A percentile compares a stretch with the other conserved stretches of the same genome.
phyloP scores from a whole-genome alignment of 2,888 invertebrate species.

The Drosophila quasianomalipes region DNA sequence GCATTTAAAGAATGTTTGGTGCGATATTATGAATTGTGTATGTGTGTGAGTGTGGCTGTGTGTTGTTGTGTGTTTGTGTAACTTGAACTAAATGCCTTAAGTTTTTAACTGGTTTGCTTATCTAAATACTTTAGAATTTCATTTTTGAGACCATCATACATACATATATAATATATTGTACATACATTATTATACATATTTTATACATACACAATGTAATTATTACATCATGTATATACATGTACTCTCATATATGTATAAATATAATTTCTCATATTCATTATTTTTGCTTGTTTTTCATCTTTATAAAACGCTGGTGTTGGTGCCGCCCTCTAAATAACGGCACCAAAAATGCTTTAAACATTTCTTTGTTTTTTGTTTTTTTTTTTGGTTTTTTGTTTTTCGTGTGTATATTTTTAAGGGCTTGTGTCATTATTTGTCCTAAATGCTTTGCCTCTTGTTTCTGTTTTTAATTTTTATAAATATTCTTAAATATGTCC shows the following conservation, averaged over 20 bases:
- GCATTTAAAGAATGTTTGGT: conserved; percentile 60
- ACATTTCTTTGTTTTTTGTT: conserved; percentile 68
- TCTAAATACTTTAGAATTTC: conserved; percentile 83
- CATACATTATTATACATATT: conserved; percentile 71
- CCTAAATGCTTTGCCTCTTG: conserved; percentile 73
- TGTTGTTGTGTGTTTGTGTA: conserved; percentile 32
- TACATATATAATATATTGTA: conserved; percentile 71
- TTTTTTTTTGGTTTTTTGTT: conserved; percentile 23
- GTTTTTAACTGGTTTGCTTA: conserved; percentile 64
- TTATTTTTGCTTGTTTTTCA: conserved; percentile 23
- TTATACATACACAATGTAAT: conserved; percentile 61
- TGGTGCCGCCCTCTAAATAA: conserved; percentile 70
- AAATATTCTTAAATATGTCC: conserved; percentile 54
- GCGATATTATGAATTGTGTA: conserved; percentile 32
- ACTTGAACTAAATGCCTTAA: conserved; percentile 66
- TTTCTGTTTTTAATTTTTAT: conserved; percentile 30
- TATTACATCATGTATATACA: conserved; percentile 71
- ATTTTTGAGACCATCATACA: conserved; percentile 72
- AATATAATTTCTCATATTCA: conserved; percentile 34
- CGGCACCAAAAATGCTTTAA: conserved; percentile 79
- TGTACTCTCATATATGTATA: conserved; percentile 45
- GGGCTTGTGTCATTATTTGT: conserved; percentile 69
- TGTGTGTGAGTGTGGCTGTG: conserved; percentile 19
- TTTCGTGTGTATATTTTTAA: conserved; percentile 32
- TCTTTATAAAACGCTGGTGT: conserved; percentile 74